Conservation (phyloP, 2,797 vertebrate genomes). For the Australoheros facetus region DNA sequence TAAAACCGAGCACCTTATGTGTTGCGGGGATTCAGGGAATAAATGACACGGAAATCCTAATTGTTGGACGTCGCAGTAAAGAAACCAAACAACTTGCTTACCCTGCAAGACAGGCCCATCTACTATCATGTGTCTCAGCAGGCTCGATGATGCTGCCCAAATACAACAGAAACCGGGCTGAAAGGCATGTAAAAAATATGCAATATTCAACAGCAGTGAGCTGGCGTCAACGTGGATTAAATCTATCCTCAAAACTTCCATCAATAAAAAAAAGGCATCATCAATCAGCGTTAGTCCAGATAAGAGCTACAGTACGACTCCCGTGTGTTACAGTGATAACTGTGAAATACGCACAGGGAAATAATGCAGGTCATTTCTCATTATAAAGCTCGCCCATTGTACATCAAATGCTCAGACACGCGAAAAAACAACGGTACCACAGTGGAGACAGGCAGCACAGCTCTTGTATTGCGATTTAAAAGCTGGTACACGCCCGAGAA, state of each 20-base stretch:
- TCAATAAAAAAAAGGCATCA: slow-evolving; percentile 48
- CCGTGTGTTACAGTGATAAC: neutral
- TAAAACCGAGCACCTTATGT: slow-evolving; percentile 20
- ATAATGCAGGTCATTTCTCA: neutral
- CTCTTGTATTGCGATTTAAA: slow-evolving; percentile 44
- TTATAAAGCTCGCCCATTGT: slow-evolving; percentile 4
- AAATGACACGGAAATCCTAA: slow-evolving; percentile 41
- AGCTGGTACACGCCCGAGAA: slow-evolving; percentile 68
- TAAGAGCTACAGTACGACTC: neutral
- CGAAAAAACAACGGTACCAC: neutral
- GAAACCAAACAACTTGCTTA: slow-evolving; percentile 33
- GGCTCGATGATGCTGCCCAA: slow-evolving; percentile 2
- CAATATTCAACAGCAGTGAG: slow-evolving; percentile 10
- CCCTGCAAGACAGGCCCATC: slow-evolving; percentile 15
- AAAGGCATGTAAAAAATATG: neutral
- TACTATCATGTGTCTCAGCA: neutral
- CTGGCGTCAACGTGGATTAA: slow-evolving; percentile 18
- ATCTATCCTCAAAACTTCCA: slow-evolving; percentile 60
- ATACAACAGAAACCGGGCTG: slow-evolving; percentile 9
- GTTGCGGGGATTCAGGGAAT: slow-evolving; percentile 2
- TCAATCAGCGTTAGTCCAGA: neutral
- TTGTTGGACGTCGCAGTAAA: slow-evolving; percentile 1
- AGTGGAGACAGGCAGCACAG: slow-evolving; percentile 13
- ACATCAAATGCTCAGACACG: slow-evolving; percentile 26
- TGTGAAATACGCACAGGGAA: neutral